phyloP scores from a whole-genome alignment of 1,140 invertebrate species.

The Panagrolaimus sp. region DNA sequence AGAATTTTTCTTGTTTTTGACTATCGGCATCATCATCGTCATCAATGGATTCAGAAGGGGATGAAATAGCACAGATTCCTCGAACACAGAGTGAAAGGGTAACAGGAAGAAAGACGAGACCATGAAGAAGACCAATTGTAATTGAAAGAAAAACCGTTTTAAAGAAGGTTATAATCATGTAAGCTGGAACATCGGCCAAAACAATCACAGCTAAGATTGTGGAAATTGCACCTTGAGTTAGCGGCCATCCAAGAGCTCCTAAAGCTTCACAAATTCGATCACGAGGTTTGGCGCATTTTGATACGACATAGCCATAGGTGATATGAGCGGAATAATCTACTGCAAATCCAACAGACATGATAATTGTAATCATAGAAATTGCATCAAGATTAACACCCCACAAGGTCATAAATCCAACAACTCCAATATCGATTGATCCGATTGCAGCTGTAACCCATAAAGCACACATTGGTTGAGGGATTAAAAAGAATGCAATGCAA shows the following conservation, averaged over 20 bases:
- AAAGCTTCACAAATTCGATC: constrained; percentile 78
- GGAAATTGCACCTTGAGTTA: constrained; percentile 77
- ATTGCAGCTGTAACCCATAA: constrained; percentile 92
- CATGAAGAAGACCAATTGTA: constrained; percentile 78
- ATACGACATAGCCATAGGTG: constrained; percentile 90
- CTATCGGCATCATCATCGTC: too few relatives aligned
- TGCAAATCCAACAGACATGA: constrained; percentile 96
- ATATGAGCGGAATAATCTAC: constrained; percentile 96
- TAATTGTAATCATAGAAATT: constrained; percentile 96
- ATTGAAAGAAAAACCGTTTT: constrained; percentile 93
- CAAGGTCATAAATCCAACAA: constrained; percentile 90
- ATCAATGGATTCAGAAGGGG: too few relatives aligned
- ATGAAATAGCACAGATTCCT: constrained; percentile 12
- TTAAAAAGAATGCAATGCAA: constrained; percentile 87
- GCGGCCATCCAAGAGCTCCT: constrained; percentile 78
- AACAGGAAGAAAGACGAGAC: constrained; percentile 84
- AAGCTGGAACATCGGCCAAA: constrained; percentile 80
- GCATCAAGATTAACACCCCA: constrained; percentile 92
- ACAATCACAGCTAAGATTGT: constrained; percentile 84
- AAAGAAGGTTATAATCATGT: constrained; percentile 96
- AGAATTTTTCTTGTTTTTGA: too few relatives aligned
- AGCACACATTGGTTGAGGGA: constrained; percentile 84
- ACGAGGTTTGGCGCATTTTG: constrained; percentile 67
- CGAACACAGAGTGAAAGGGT: constrained; percentile 74
- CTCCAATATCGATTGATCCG: constrained; percentile 85